Base-by-base conservation (phyloP, 2,113 vertebrate genomes). In the Mellivora capensis region DNA sequence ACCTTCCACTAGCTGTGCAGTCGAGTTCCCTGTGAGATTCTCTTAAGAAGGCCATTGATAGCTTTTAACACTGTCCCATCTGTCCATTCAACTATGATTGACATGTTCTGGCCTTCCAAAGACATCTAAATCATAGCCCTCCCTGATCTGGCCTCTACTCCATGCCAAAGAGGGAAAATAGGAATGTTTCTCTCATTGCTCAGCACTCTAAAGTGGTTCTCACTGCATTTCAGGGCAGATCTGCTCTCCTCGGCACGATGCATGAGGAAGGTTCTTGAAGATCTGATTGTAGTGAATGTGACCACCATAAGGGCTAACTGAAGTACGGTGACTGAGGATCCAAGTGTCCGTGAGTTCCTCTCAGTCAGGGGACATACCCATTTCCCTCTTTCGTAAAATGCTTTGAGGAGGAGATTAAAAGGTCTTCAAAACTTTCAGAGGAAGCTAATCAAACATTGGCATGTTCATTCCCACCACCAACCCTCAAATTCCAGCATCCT, bases 241-340 rank as follows among this genome's bases (percentile, higher is more conserved):
- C 57, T 13, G 3, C 4, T 23, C 20, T 44, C 18, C 15, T 23
- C 31, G 9, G 4, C 12, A 0, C 2, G 21, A 14, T 20, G 4
- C 7, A 15, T 20, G 64, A 86, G 44, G 61, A 74, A 61, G 4
- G 4, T 21, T 23, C 21, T 72, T 74, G 23, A 4, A 39, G 54
- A 34, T 18, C 39, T 47, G 27, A 4, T 0, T 4, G 11, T 3
- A 6, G 37, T 23, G 37, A 64, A 3, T 14, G 9, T 4, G 20
- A 10, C 23, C 52, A 4, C 59, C 9, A 1, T 2, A 29, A n/a
- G 49, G 59, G 12, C 69, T 80, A 47, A 47, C 1, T 14, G 76
- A 87, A 69, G 31, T 49, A 23, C 0, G 61, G 1, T 39, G 57
- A 93, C 62, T 62, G 25, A 71, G 59, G 54, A 21, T 76, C 47